Percentiles rank a stretch among this genome's conserved stretches.
Conservation (phyloP, 1,140 invertebrate species). For the Drosophila burlai region DNA sequence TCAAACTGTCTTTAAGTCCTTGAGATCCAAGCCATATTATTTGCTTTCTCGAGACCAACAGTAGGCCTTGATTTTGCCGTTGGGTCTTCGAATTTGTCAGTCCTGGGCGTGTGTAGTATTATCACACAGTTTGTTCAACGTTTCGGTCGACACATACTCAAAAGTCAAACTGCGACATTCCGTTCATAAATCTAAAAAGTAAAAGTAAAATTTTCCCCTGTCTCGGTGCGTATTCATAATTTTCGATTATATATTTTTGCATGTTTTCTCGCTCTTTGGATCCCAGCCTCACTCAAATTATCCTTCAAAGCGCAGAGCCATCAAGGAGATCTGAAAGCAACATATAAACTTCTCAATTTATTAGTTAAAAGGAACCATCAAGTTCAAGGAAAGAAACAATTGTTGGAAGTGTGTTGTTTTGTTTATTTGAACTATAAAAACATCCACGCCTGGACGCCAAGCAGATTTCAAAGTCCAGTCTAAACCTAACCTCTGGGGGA, state of each 20-base stretch:
- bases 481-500: background rate
- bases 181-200: slow-evolving; percentile 36
- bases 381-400: background rate
- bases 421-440: no score
- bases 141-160: slow-evolving; percentile 64
- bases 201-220: slow-evolving; percentile 38
- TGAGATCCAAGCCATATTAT: background rate
- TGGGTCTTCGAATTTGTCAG: slow-evolving; percentile 1
- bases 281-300: background rate
- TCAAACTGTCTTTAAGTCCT: background rate
- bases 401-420: no score
- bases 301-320: background rate
- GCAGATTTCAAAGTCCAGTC: background rate
- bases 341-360: no score
- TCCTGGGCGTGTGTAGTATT: slow-evolving; percentile 12
- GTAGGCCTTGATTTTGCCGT: slow-evolving; percentile 20
- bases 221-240: background rate
- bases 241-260: background rate
- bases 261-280: background rate
- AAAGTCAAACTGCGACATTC: slow-evolving; percentile 23
- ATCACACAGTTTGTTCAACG: slow-evolving; percentile 55
- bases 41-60: background rate
- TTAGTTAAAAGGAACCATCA: background rate
- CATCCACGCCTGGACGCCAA: background rate
- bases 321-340: background rate